Percentiles rank a stretch among this genome's conserved stretches.
phyloP scores from a whole-genome alignment of 2,888 invertebrate genomes.

The Ommatoiulus sabulosus region DNA sequence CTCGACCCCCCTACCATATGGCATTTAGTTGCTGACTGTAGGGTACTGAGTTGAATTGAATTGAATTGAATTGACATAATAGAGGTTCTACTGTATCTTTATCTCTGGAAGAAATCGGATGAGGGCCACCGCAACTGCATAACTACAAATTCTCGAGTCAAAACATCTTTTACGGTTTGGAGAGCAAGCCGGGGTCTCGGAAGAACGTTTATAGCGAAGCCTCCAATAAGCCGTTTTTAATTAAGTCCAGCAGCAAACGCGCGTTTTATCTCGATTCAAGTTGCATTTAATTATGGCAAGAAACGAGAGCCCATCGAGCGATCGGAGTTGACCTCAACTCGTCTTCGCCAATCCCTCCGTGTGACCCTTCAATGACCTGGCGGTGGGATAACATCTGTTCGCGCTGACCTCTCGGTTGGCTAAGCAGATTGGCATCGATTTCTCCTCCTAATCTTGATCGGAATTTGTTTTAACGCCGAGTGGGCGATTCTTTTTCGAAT shows the following conservation, averaged over 20 bases:
- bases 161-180: not conserved
- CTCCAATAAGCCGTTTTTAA: conserved; percentile 13
- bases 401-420: not conserved
- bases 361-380: not conserved
- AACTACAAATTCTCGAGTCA: not conserved
- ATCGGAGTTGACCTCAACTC: not conserved
- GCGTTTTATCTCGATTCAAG: conserved; percentile 16
- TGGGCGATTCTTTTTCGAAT: not conserved
- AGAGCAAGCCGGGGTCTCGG: not conserved
- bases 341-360: not conserved
- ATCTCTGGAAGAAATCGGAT: too few species aligned
- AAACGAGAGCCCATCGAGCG: not conserved
- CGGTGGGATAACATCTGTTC: conserved; percentile 1
- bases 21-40: too few species aligned
- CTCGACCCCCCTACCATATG: too few species aligned
- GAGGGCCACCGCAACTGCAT: too few species aligned
- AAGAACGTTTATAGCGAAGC: not conserved
- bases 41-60: too few species aligned
- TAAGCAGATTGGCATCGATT: conserved; percentile 36
- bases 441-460: conserved; percentile 11
- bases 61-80: too few species aligned
- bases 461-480: not conserved
- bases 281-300: conserved; percentile 36
- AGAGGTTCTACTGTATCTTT: too few species aligned
- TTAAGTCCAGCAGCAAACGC: conserved; percentile 7